These are phyloP conservation scores for Turritopsis rubra DNA, from an alignment of 30 jellyfish, hydroid and myxozoan species.

Conservation along the genomic window DNA sequence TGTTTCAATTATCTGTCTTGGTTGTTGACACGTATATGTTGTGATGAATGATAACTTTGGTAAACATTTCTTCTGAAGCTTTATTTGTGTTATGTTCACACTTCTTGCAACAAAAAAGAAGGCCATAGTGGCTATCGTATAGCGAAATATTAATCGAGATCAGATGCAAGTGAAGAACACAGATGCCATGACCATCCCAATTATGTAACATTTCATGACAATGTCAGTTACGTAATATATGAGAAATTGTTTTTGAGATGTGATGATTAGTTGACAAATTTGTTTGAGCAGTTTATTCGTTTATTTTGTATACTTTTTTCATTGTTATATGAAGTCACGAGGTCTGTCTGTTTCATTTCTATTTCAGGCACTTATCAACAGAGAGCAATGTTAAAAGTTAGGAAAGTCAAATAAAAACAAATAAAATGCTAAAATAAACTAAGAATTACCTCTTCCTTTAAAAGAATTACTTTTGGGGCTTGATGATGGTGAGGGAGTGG, in stretches of 20 bases:
- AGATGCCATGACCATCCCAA: too few species aligned
- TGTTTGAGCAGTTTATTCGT: background rate
- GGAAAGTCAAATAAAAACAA: too few species aligned
- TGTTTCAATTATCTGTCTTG: background rate
- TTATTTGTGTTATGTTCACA: background rate
- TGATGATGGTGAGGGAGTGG: background rate
- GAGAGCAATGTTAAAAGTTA: background rate
- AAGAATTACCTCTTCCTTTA: background rate
- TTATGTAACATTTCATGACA: too few species aligned
- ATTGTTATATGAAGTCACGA: too few species aligned
- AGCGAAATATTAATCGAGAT: background rate
- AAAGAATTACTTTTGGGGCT: background rate
- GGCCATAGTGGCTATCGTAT: background rate
- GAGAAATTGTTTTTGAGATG: background rate
- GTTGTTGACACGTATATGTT: background rate
- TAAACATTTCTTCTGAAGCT: background rate
- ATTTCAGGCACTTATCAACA: background rate
- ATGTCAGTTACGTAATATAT: too few species aligned
- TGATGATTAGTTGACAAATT: background rate
- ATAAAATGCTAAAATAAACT: too few species aligned
- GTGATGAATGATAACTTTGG: background rate
- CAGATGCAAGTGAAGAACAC: background rate
- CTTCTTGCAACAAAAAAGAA: too few species aligned
- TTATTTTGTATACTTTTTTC: background rate
- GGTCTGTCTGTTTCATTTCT: too few species aligned